A percentile compares a stretch with the other conserved stretches of the same genome.
Evolutionary conservation across 2,113 vertebrate species (phyloP).

Genomic region (Notechis scutatus): DNA sequence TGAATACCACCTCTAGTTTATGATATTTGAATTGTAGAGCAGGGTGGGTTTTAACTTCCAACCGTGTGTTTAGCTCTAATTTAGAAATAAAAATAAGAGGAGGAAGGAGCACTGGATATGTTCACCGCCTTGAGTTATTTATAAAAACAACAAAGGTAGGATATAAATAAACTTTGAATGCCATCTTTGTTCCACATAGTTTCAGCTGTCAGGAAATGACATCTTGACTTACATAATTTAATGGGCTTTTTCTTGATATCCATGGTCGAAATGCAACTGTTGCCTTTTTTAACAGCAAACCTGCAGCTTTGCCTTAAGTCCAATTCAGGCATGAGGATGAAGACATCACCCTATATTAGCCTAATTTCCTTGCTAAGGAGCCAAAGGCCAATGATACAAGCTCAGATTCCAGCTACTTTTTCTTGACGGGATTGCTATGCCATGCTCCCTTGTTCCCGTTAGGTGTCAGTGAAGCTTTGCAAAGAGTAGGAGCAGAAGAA

Average conservation of each 20-base stretch:
- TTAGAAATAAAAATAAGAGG: not conserved
- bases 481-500: conserved; percentile 3
- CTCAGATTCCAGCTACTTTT: not conserved
- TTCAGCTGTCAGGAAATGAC: not conserved
- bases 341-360: conserved; percentile 11
- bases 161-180: not conserved
- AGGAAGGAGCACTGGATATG: no score
- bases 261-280: conserved; percentile 17
- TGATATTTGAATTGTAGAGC: not conserved
- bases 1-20: not conserved
- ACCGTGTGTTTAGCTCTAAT: not conserved
- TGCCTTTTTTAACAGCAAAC: conserved; percentile 26
- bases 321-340: not conserved
- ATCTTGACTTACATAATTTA: not conserved
- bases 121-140: not conserved
- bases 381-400: conserved; percentile 2
- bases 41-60: no score
- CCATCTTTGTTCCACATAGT: not conserved
- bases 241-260: not conserved
- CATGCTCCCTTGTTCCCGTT: conserved; percentile 45
- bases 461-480: conserved; percentile 58
- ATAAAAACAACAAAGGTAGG: no score
- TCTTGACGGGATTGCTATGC: not conserved
- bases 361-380: not conserved
- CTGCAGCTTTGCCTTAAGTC: not conserved